Percentiles rank a stretch among this genome's conserved stretches.
Conservation (phyloP, 2,113 vertebrate species). For the Microcebus murinus region DNA sequence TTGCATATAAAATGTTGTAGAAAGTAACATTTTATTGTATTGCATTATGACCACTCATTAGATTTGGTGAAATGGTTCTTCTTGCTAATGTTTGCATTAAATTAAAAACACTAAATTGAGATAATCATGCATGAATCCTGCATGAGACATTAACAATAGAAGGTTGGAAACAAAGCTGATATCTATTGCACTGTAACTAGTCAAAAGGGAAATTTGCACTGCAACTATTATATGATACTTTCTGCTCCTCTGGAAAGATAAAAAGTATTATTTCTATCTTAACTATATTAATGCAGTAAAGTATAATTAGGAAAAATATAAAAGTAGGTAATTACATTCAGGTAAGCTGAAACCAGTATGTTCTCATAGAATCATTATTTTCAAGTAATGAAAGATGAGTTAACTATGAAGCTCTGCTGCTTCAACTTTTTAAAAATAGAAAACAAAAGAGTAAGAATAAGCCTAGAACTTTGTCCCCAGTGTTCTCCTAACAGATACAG, state of each 20-base stretch:
- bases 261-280: neutral
- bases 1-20: neutral
- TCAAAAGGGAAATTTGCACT: neutral
- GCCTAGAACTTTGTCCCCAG: neutral
- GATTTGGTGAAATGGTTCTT: conserved; percentile 39
- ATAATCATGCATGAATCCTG: conserved; percentile 62
- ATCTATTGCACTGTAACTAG: conserved; percentile 14
- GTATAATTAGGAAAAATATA: conserved; percentile 20
- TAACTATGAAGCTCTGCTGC: neutral
- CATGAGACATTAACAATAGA: conserved; percentile 49
- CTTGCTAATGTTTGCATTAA: conserved; percentile 65
- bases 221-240: conserved; percentile 26
- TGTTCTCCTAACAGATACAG: conserved; percentile 27
- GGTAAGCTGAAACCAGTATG: neutral
- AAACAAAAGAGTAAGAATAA: neutral
- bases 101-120: conserved; percentile 72
- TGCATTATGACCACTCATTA: conserved; percentile 54
- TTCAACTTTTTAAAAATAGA: conserved; percentile 11
- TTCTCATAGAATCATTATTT: neutral
- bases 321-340: neutral
- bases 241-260: conserved; percentile 25
- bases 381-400: conserved; percentile 7
- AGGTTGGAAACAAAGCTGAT: conserved; percentile 15
- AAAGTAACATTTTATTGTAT: conserved; percentile 39
- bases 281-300: neutral